Base-by-base conservation (phyloP, 2,888 invertebrate species). In the Dicyrtoma fusca region DNA sequence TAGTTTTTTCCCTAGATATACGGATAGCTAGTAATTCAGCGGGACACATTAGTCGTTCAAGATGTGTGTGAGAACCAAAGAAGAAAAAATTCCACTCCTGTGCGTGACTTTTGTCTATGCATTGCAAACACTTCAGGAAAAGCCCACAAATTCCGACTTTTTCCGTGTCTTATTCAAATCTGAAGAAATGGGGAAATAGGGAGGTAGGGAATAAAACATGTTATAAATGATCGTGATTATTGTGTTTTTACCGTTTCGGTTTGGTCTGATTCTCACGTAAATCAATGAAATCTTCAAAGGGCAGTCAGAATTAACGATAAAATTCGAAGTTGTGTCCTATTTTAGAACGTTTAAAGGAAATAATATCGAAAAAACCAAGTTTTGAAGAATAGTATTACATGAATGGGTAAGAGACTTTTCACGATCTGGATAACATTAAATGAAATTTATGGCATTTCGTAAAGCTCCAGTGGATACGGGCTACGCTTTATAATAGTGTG, bases 201-300 rank as follows among this genome's bases (percentile, higher is more conserved):
- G n/a, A 53, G 19, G 21, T 19, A 17, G 2, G 3, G 53, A 19
- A 53, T 53, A 53, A 3, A 21, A n/a, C 19, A 21, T 53, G 11
- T 53, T 53, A 2, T 34, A 34, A 34, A 34, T 34, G 3, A 34
- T 34, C 34, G 4, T 34, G 34, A 34, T 34, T 34, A 34, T 34
- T 34, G 34, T 34, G 34, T 34, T 53, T 53, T 19, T 21, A 53
- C 21, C 19, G 17, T 10, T 53, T 49, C 49, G 19, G 19, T 21
- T 53, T 53, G 53, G 8, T 17, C 53, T 53, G 10, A 53, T 53
- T 53, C 53, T 53, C 53, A 53, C 19, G 17, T 21, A 17, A 53
- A 17, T 53, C 53, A 53, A 53, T 53, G 17, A 53, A 53, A 21
- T 53, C 53, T 53, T 53, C 21, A 53, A 53, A 53, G 53, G 34